Evolutionary conservation across 2,113 vertebrate genomes (phyloP).

Genomic region (Charadrius vociferus): DNA sequence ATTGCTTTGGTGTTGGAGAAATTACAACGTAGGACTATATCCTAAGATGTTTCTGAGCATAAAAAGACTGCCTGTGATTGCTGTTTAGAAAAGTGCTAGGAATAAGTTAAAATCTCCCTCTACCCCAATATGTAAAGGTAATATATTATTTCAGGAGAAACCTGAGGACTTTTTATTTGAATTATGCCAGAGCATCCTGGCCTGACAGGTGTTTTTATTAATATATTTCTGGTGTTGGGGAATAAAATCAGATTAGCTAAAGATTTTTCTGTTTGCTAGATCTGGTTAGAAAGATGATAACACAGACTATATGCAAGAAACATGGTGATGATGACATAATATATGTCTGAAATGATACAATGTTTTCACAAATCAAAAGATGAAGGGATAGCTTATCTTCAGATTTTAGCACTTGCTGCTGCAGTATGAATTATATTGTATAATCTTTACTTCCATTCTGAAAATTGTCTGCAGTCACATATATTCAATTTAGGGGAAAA

Average conservation of each 20-base stretch:
- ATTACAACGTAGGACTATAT: neutral
- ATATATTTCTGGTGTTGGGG: neutral
- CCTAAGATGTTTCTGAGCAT: neutral
- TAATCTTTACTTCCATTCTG: neutral
- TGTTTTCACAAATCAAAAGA: slow-evolving; percentile 31
- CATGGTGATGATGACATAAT: neutral
- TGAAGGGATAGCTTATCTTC: slow-evolving; percentile 23
- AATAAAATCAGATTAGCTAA: neutral
- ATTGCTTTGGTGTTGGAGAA: neutral
- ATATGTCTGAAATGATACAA: neutral
- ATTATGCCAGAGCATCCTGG: neutral
- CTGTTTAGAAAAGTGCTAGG: neutral
- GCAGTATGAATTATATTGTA: neutral
- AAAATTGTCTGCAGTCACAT: slow-evolving; percentile 2
- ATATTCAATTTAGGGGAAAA: slow-evolving; percentile 37
- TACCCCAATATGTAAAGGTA: neutral
- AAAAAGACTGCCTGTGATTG: neutral
- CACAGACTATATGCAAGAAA: neutral
- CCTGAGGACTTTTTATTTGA: neutral
- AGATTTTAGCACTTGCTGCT: neutral
- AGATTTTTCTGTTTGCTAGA: neutral
- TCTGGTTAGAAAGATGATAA: neutral
- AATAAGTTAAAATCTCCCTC: neutral
- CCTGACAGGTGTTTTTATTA: neutral
- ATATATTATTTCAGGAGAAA: neutral